Evolutionary conservation across 2,888 invertebrate species (phyloP).

Genomic region (Malthinus flaveolus): DNA sequence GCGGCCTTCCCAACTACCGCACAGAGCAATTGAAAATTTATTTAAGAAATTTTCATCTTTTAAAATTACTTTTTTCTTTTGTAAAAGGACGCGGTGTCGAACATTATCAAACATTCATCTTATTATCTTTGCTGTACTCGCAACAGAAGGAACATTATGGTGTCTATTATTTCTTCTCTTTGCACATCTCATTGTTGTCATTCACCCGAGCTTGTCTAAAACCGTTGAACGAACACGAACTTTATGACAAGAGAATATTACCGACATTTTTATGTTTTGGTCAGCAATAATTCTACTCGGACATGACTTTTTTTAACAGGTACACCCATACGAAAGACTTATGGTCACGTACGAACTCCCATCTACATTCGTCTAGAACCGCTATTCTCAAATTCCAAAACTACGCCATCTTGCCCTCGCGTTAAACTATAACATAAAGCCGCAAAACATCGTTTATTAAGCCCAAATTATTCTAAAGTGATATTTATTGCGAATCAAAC

Average conservation of each 20-base stretch:
- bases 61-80: neutral
- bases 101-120: slow-evolving; percentile 14
- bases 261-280: slow-evolving; percentile 29
- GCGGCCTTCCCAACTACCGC: no score
- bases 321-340: neutral
- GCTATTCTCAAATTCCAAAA: slow-evolving; percentile 10
- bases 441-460: neutral
- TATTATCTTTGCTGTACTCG: slow-evolving; percentile 9
- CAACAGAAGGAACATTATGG: slow-evolving; percentile 11
- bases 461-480: slow-evolving; percentile 7
- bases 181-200: slow-evolving; percentile 16
- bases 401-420: neutral
- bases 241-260: slow-evolving; percentile 30
- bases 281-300: slow-evolving; percentile 24
- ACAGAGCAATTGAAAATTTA: no score
- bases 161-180: slow-evolving; percentile 11
- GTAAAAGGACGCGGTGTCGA: neutral
- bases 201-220: slow-evolving; percentile 19
- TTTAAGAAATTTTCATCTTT: neutral
- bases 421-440: neutral
- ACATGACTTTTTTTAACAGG: slow-evolving; percentile 20
- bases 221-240: slow-evolving; percentile 26
- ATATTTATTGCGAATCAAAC: slow-evolving; percentile 4
- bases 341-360: slow-evolving; percentile 13
- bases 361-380: neutral